Base-by-base conservation (phyloP, 2,888 invertebrate genomes). In the Calephelis perditalis region DNA sequence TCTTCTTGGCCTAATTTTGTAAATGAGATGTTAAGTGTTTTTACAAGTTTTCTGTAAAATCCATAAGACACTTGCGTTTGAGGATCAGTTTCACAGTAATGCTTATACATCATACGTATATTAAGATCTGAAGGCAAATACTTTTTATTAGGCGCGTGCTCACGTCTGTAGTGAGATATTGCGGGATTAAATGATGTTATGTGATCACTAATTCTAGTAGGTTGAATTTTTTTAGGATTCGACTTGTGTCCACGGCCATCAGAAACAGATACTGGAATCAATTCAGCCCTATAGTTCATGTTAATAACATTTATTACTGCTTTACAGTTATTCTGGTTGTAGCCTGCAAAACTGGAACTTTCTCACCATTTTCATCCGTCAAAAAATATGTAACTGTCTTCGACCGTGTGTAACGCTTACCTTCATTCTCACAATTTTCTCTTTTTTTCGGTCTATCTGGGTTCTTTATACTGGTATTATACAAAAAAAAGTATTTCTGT, bases 401-500 rank as follows among this genome's bases (percentile, higher is more conserved):
- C 11, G 63, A 15, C 63, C 63, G 59, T 40, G 12, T 49, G 54
- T 64, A 59, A 47, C 36, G 58, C 59, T 59, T 61, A 12, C 57
- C 45, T 49, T 61, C 44, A 46, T 61, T 37, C 5, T 47, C 55
- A 57, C 57, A 43, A 52, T 63, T 59, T 56, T 47, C 55, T 62
- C n/a, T 54, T 63, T 61, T 61, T 63, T 57, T 56, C 61, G 56
- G 65, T 60, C 60, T 58, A n/a, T 11, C 46, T 12, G 58, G 60
- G 49, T 60, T 60, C 47, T 57, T 43, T 40, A 45, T 35, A 49
- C 37, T 62, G 45, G 63, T 65, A 63, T 65, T 61, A 62, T n/a
- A 57, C 55, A 61, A 56, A 61, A 61, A 63, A 46, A 68, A 63
- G 46, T 61, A 58, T 65, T 67, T 65, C 44, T 64, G 63, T 63